Evolutionary conservation across 2,888 invertebrate species (phyloP).

Genomic region (Oegoconia quadripuncta): DNA sequence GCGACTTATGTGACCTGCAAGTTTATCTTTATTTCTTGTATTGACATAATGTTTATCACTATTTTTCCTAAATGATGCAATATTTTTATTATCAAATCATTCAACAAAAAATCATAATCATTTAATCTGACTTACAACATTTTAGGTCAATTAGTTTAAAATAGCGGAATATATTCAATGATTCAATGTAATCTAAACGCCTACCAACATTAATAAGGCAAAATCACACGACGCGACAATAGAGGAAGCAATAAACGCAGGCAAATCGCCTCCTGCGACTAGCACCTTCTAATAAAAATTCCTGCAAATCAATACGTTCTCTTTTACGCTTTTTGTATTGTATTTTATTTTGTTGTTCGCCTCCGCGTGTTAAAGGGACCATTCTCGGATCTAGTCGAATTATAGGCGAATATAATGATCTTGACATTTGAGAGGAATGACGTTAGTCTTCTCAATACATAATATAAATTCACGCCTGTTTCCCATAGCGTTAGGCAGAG

Average conservation of each 20-base stretch:
- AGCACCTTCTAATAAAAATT: conserved; percentile 78
- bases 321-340: conserved; percentile 76
- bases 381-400: conserved; percentile 59
- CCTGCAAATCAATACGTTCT: conserved; percentile 78
- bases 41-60: too few relatives aligned
- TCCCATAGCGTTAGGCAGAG: too few relatives aligned
- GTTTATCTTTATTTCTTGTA: too few relatives aligned
- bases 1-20: too few relatives aligned
- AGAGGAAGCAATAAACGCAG: conserved; percentile 54
- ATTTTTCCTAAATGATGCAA: too few relatives aligned
- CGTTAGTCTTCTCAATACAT: conserved; percentile 9
- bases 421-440: conserved; percentile 35
- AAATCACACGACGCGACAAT: conserved; percentile 22
- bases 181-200: too few relatives aligned
- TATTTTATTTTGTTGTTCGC: conserved; percentile 76
- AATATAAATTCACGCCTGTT: too few relatives aligned
- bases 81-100: too few relatives aligned
- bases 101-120: too few relatives aligned
- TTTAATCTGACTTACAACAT: too few relatives aligned
- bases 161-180: too few relatives aligned
- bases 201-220: background rate
- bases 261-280: conserved; percentile 53
- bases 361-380: conserved; percentile 73
- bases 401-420: conserved; percentile 20
- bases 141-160: too few relatives aligned